Conservation (phyloP, 2,797 vertebrate genomes). For the Odontamblyopus lacepedii region DNA sequence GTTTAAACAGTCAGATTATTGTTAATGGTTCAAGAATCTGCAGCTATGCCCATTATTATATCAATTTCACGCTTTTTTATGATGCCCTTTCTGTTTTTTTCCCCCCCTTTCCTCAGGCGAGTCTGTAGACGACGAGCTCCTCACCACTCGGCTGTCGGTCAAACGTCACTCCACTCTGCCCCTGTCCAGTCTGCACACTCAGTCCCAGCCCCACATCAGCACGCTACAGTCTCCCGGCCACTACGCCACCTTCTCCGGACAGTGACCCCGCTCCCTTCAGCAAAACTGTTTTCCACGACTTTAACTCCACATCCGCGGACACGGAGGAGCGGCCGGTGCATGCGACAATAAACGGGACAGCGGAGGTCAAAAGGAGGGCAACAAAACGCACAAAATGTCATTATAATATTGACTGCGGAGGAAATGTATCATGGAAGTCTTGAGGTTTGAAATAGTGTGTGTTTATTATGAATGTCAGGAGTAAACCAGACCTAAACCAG, state of each 20-base stretch:
- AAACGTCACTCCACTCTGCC: conserved; percentile 63
- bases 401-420: too few relatives aligned
- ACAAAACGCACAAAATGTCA: background rate
- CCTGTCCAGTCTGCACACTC: conserved; percentile 56
- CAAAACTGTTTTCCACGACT: conserved; percentile 19
- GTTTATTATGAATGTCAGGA: background rate
- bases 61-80: too few relatives aligned
- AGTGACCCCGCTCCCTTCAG: conserved; percentile 56
- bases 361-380: background rate
- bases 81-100: background rate
- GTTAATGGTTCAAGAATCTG: too few relatives aligned
- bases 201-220: conserved; percentile 59
- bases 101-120: conserved; percentile 73
- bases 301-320: background rate
- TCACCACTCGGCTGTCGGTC: conserved; percentile 71
- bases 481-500: background rate
- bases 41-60: too few relatives aligned
- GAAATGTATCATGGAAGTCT: background rate
- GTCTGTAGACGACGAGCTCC: conserved; percentile 81
- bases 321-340: conserved; percentile 29
- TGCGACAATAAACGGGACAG: conserved; percentile 12
- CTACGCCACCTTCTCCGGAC: conserved; percentile 69
- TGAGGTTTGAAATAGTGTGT: background rate
- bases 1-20: too few relatives aligned
- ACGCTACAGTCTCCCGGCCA: conserved; percentile 57